Evolutionary conservation across 64 coral and sea anemone genomes (phyloP), one percentile per base, ranked within the genome.

Genomic region (Montipora cactus): DNA sequence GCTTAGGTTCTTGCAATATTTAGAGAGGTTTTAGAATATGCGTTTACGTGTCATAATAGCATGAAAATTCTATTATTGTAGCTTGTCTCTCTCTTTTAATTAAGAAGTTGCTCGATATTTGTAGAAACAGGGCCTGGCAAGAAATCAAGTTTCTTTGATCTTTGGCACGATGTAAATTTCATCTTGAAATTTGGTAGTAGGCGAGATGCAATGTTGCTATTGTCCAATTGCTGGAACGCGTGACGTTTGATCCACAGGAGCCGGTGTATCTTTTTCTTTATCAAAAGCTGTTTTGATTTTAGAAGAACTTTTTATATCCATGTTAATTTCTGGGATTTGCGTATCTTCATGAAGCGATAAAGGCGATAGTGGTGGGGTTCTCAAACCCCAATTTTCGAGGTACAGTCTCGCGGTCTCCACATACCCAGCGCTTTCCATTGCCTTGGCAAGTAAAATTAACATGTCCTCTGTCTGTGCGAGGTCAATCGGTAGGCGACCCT

Each of bases 391-490:
- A 44, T 92, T 92, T 84, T 92, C 90, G 18, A 92, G 68, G 76
- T 92, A 92, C 66, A 92, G 73, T 4, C 90, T n/a, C 16, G 90
- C 90, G 0, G 90, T 92, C 44, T 92, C 90, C 19, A 83, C 80
- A 62, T 84, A 92, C 0, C 90, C 90, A 46, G 80, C 79, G 28
- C 46, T 58, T 11, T 81, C 81, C 90, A 92, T 92, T 47, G 80
- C 80, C 47, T 55, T 83, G 18, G 90, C 79, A 46, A 92, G 21
- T 25, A 92, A 92, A n/a, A 92, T 68, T 25, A 92, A 14, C 90
- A 92, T 92, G 19, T 92, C 80, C 21, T 83, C 79, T 47, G 70
- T 82, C 23, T 47, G 68, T 11, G 90, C 90, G 15, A 84, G 48
- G 47, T 92, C 90, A 44, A 92, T 74, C 4, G 90, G 90, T 23